Evolutionary conservation across 2,797 vertebrate species (phyloP).

Genomic region (Capromys pilorides): DNA sequence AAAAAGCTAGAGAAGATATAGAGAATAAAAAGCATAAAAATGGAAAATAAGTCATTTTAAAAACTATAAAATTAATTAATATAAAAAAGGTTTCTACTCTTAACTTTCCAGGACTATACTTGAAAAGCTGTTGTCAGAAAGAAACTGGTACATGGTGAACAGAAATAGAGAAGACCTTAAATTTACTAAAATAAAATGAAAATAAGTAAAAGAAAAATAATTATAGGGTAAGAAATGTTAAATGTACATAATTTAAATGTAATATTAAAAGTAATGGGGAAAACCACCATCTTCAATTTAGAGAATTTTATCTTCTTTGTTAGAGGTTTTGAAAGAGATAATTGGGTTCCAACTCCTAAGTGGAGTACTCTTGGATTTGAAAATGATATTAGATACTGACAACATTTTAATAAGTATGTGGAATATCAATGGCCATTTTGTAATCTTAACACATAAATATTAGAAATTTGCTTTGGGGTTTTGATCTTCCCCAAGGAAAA

Average conservation of each 20-base stretch:
- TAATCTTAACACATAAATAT: slow-evolving; percentile 65
- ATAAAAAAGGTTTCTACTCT: not conserved
- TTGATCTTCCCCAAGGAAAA: slow-evolving; percentile 64
- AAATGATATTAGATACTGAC: not conserved
- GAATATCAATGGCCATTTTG: slow-evolving; percentile 12
- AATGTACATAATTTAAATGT: not conserved
- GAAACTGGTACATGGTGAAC: not conserved
- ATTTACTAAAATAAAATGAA: slow-evolving; percentile 38
- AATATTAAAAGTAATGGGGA: not conserved
- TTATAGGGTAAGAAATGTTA: not conserved
- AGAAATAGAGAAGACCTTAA: not conserved
- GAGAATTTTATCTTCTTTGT: not conserved
- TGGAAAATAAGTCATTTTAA: not conserved
- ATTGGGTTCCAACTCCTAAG: slow-evolving; percentile 28
- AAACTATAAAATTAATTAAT: not conserved
- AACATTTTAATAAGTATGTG: not conserved
- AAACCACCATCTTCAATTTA: not conserved
- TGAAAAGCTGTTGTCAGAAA: not conserved
- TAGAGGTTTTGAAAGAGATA: not conserved
- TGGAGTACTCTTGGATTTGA: not conserved
- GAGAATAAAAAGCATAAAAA: not conserved
- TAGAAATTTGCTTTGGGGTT: slow-evolving; percentile 41
- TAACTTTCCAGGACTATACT: not conserved
- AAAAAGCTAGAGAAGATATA: not conserved
- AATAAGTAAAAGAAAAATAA: not conserved